phyloP scores from a whole-genome alignment of 2,888 invertebrate genomes.

The Chrysomela aeneicollis region DNA sequence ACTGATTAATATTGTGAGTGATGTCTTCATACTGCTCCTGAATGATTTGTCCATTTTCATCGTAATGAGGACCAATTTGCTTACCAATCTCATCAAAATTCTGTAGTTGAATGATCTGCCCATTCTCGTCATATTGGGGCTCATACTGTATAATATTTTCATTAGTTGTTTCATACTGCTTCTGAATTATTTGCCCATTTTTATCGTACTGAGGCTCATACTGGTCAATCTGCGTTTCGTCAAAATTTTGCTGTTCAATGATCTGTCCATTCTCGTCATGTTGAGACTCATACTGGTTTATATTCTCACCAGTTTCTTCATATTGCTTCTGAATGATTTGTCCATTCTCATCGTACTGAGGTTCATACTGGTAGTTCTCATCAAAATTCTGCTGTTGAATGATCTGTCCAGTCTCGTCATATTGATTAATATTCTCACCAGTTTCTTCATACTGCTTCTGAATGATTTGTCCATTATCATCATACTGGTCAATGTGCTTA shows the following conservation, averaged over 20 bases:
- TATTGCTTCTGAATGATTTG: slow-evolving; percentile 25
- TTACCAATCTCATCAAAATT: slow-evolving; percentile 44
- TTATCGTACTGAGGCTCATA: slow-evolving; percentile 39
- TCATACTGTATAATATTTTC: no score
- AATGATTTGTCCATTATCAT: slow-evolving; percentile 44
- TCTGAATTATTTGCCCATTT: slow-evolving; percentile 41
- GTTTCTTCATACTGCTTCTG: slow-evolving; percentile 36
- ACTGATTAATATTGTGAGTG: no score
- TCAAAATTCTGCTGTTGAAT: neutral
- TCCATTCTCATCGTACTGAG: neutral
- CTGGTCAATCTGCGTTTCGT: slow-evolving; percentile 38
- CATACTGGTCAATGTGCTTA: slow-evolving; percentile 22
- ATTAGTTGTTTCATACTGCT: slow-evolving; percentile 32
- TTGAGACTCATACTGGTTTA: slow-evolving; percentile 13
- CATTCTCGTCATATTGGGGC: slow-evolving; percentile 38
- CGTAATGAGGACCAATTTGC: slow-evolving; percentile 35
- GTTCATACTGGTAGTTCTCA: no score
- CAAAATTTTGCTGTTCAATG: slow-evolving; percentile 41
- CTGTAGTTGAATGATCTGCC: slow-evolving; percentile 33
- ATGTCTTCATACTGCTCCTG: slow-evolving; percentile 35
- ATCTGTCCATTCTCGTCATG: slow-evolving; percentile 38
- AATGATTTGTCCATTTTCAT: slow-evolving; percentile 43
- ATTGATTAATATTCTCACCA: slow-evolving; percentile 28
- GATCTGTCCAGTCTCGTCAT: slow-evolving; percentile 27
- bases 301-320: slow-evolving; percentile 36